Base-by-base conservation (phyloP, 1,140 invertebrate genomes). In the Fopius arisanus region DNA sequence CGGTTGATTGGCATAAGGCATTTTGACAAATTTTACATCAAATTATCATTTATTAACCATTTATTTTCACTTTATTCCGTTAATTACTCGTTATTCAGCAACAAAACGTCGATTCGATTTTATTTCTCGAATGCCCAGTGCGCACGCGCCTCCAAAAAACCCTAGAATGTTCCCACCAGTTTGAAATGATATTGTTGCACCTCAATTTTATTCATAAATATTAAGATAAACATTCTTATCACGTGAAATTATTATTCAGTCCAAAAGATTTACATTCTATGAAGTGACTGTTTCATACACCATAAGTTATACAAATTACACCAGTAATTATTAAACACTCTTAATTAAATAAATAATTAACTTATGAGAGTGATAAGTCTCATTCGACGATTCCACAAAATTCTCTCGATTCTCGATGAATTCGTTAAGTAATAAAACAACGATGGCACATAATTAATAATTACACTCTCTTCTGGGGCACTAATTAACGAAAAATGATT, bases 1-100 rank as follows among this genome's bases (percentile, higher is more conserved):
- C 0, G 97, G 97, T 84, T 99, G 97, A 91, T 99, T 99, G 19
- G 97, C 97, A 85, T 98, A 99, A 16, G 97, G 97, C 98, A 99
- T 99, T 86, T 87, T 91, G 66, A 67, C 26, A 21, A 41, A 54
- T 66, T n/a, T 63, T 73, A 23, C 12, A 14, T 48, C 65, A 40
- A n/a, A 26, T 68, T 41, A 28, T n/a, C 10, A 26, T 1, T 41
- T 21, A 26, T 43, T 28, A 14, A 19, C 19, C 3, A n/a, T 51
- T 51, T 51, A 51, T 51, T 51, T 3, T 16, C 43, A 21, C 43
- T 51, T 51, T 37, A 10, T 10, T 37, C 1, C 1, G 33, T 37
- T 37, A 37, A 37, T 7, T 37, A 10, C 7, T 7, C 7, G 33
- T 37, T 37, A 10, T 37, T 37, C 7, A 37, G 33, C 2, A 37